Evolutionary conservation across 1,140 invertebrate species (phyloP), one percentile per base, ranked within the genome.

Genomic region (Armadillidium nasatum): DNA sequence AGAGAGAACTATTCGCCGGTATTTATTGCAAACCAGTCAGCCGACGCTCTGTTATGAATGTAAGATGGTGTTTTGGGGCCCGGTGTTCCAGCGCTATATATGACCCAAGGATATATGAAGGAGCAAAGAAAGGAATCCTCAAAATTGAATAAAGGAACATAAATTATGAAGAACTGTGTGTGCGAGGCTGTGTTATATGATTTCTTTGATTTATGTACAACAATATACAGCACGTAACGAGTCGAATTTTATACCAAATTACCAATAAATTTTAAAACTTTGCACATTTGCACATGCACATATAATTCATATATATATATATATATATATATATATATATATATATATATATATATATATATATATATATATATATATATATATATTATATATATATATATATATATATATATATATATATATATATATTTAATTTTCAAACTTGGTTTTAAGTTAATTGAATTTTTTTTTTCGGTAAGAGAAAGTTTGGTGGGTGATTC

Each of bases 51-150:
- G 50, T 2, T 60, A 60, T 60, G 50, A 60, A 60, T 60, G 50
- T 60, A 60, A 60, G 50, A 60, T 60, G 50, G 11, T 60, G 50
- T 19, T 60, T 60, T 60, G 50, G 50, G 50, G 11, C 50, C 50
- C 50, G 50, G 50, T 60, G 50, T 7, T 60, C 2, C 50, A 60
- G 50, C 11, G 19, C 50, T 60, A 60, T 60, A 60, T 60, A 60
- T 60, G 50, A 60, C 50, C 50, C 50, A 60, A 60, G 50, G 50
- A 60, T 60, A 60, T 60, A 60, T 19, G 50, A 60, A 60, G 50
- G 50, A 60, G 50, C 19, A 60, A 60, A 60, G 50, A 60, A 60
- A 60, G 50, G 50, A 60, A 60, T 60, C 50, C 50, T 60, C 11
- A 19, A 60, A 60, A 60, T 60, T 60, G 50, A 60, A 60, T 60